Evolutionary conservation across 2,113 vertebrate species (phyloP).

Genomic region (Brachypodius melanocephalos): DNA sequence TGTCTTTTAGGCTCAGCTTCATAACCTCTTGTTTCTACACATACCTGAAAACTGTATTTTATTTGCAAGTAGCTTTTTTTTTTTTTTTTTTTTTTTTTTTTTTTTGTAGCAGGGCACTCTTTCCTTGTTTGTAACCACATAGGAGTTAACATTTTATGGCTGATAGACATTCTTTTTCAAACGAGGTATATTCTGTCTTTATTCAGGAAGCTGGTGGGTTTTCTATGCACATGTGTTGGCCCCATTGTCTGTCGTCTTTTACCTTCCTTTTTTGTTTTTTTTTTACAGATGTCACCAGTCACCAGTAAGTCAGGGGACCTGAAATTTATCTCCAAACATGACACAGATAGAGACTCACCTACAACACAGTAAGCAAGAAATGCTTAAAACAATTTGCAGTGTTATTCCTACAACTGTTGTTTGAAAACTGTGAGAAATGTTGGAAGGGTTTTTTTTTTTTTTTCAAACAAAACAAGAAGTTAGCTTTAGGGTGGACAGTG

Average conservation of each 20-base stretch:
- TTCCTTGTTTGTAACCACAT: conserved; percentile 69
- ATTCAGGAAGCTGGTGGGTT: conserved; percentile 66
- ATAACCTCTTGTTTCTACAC: neutral
- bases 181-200: conserved; percentile 62
- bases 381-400: neutral
- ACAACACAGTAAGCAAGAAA: conserved; percentile 75
- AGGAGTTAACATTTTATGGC: conserved; percentile 45
- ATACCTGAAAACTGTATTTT: conserved; percentile 40
- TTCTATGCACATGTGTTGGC: conserved; percentile 56
- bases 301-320: conserved; percentile 78
- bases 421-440: neutral
- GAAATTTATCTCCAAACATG: conserved; percentile 73
- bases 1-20: neutral
- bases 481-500: neutral
- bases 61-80: neutral
- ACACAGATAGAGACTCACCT: conserved; percentile 74
- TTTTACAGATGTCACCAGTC: conserved; percentile 78
- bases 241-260: conserved; percentile 21
- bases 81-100: neutral
- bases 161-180: conserved; percentile 57
- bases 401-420: neutral
- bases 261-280: conserved; percentile 11
- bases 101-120: neutral
- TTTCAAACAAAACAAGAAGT: neutral
- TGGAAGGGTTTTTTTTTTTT: neutral